Evolutionary conservation across 53 echinoderm and acorn worm genomes (phyloP).

Genomic region (Astropecten irregularis): DNA sequence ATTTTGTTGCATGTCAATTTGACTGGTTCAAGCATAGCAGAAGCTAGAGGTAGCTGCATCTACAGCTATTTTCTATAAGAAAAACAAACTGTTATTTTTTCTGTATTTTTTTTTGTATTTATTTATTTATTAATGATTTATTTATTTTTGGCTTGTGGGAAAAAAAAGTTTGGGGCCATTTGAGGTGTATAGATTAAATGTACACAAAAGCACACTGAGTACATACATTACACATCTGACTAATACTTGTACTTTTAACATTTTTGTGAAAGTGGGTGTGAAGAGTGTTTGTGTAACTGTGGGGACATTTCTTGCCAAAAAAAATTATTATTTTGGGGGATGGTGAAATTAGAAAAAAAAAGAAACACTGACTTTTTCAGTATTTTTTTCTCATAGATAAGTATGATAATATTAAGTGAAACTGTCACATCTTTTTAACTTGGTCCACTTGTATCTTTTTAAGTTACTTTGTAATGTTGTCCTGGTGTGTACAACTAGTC

Average conservation of each 20-base stretch:
- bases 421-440: constrained; percentile 35
- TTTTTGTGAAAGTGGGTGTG: constrained; percentile 37
- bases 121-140: no score
- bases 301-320: constrained; percentile 54
- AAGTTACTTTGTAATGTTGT: constrained; percentile 53
- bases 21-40: constrained; percentile 37
- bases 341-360: constrained; percentile 2
- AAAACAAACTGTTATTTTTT: neutral
- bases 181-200: constrained; percentile 45
- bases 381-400: constrained; percentile 54
- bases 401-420: constrained; percentile 38
- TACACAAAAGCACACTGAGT: constrained; percentile 17
- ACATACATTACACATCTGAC: constrained; percentile 41
- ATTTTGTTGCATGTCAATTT: constrained; percentile 50
- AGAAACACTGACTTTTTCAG: constrained; percentile 17
- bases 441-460: constrained; percentile 52
- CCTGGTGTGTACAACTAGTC: constrained; percentile 44
- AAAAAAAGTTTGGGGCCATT: constrained; percentile 23
- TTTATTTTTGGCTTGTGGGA: no score
- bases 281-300: constrained; percentile 47
- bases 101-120: constrained; percentile 19
- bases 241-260: constrained; percentile 37
- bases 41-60: neutral
- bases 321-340: constrained; percentile 19
- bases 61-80: neutral